Evolutionary conservation across 2,113 vertebrate genomes (phyloP), one percentile per base, ranked within the genome.

Genomic region (Tragelaphus scriptus): DNA sequence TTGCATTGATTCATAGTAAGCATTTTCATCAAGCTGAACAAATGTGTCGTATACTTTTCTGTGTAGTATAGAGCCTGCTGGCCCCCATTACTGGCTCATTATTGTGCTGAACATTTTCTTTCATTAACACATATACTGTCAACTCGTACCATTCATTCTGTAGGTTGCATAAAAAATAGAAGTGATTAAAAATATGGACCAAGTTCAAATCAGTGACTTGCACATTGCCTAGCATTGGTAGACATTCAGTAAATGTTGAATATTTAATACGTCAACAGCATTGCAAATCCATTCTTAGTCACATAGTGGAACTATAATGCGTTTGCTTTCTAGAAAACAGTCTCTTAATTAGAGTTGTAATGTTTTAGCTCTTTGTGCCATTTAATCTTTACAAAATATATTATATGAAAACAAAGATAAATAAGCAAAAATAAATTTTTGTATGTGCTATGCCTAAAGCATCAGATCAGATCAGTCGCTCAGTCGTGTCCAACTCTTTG

Each of bases 91-190:
- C 30, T 92, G 56, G 3, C 77, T 80, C 59, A 51, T 86, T 75
- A 26, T 40, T 94, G 58, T 85, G 21, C 32, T 58, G 44, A 96
- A 5, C 17, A 94, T 97, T 90, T 81, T 53, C 59, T 97, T 90
- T 96, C 97, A 96, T 97, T 71, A 89, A 58, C 36, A 95, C 16
- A 85, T 92, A 13, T 89, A 25, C 87, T 96, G 5, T 6, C 49
- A 30, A 23, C n/a, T 51, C 49, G 97, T 59, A 53, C 36, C 25
- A 77, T 96, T 96, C 61, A 94, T 97, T 98, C 96, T 97, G 81
- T 71, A 93, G 32, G 75, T 94, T 4, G 17, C 5, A 96, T 98
- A 97, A 96, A 91, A 98, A 91, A 98, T 98, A 96, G 59, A 85
- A 95, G 28, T 97, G 55, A 90, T 90, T 97, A 95, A 98, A 95